Conservation (phyloP, 1,140 invertebrate genomes). For the Hylaeus anthracinus region DNA sequence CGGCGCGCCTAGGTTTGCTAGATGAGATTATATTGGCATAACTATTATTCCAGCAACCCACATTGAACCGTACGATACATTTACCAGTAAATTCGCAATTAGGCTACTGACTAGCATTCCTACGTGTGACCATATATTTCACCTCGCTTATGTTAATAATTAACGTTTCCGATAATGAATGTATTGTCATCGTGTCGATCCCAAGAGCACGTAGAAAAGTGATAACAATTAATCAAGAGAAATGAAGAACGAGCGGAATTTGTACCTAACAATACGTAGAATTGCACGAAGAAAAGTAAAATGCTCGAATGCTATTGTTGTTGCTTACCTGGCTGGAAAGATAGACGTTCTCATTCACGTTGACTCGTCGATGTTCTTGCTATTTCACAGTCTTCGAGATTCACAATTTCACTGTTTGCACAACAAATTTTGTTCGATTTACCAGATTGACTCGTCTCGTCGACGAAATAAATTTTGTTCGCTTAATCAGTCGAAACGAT, state of each 20-base stretch:
- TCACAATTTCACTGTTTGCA: neutral
- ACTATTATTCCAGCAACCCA: slow-evolving; percentile 7
- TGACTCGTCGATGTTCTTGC: neutral
- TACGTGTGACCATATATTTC: neutral
- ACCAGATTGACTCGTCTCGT: too few species aligned
- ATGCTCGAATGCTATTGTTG: neutral
- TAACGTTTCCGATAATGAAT: neutral
- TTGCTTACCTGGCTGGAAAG: neutral
- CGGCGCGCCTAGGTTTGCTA: neutral
- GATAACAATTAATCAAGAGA: too few species aligned
- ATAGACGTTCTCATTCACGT: neutral
- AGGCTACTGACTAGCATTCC: neutral
- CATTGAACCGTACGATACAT: neutral
- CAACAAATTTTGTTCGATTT: too few species aligned
- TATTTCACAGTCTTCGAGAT: neutral
- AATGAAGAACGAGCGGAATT: too few species aligned
- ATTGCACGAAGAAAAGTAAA: neutral
- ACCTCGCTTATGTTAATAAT: neutral
- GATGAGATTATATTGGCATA: neutral
- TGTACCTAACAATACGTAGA: too few species aligned
- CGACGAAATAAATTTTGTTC: too few species aligned
- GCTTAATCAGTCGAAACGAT: too few species aligned
- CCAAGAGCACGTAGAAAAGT: too few species aligned
- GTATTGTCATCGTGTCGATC: too few species aligned
- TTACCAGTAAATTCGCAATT: neutral